These are phyloP conservation scores for Palloptera scutellata DNA, from an alignment of 2,888 invertebrate species.

Conservation along the genomic window DNA sequence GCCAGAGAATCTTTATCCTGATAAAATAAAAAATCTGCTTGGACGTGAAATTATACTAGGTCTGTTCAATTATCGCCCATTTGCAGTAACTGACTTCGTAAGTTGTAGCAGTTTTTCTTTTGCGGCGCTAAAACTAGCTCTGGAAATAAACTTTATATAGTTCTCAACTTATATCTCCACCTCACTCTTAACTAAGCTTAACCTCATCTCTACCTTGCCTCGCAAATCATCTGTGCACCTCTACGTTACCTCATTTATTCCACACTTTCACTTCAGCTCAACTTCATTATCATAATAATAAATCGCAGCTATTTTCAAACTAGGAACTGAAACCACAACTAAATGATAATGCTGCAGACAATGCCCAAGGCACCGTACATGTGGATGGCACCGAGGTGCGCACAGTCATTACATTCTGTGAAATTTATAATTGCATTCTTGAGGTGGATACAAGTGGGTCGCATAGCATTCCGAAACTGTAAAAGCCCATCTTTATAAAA, in stretches of 20 bases:
- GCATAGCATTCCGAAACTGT: neutral
- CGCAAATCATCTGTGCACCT: no score
- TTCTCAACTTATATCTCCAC: neutral
- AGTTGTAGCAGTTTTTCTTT: constrained; percentile 12
- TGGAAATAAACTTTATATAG: neutral
- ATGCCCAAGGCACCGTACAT: constrained; percentile 35
- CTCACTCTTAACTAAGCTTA: no score
- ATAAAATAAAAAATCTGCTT: constrained; percentile 50
- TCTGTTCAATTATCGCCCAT: constrained; percentile 57
- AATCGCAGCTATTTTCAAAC: neutral
- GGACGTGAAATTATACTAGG: constrained; percentile 54
- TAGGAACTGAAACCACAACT: constrained; percentile 42
- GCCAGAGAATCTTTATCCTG: constrained; percentile 35
- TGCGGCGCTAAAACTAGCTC: neutral
- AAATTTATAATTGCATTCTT: constrained; percentile 64
- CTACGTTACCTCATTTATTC: no score
- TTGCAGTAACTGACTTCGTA: constrained; percentile 51
- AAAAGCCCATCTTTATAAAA: neutral
- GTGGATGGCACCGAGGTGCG: constrained; percentile 69
- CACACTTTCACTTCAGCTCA: no score
- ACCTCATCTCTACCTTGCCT: no score
- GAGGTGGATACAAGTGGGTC: constrained; percentile 53
- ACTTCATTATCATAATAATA: no score
- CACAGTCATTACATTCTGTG: constrained; percentile 59
- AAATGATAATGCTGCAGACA: constrained; percentile 41